These are phyloP conservation scores for Alosa alosa DNA, from an alignment of 2,113 vertebrate genomes.

Conservation along the genomic window DNA sequence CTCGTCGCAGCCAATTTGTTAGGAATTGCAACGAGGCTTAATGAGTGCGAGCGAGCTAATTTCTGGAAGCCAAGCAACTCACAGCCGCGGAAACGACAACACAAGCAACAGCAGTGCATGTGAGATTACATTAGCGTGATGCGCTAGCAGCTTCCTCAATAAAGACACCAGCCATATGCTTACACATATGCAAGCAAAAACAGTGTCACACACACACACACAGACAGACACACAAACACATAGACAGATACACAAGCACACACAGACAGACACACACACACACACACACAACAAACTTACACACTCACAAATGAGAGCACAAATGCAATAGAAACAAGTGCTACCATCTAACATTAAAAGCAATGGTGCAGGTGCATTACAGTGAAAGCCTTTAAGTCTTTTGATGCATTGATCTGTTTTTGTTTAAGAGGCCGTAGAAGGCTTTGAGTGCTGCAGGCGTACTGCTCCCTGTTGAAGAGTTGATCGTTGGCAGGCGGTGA, in stretches of 20 bases:
- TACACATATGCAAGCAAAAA: constrained; percentile 5
- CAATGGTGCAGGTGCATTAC: background rate
- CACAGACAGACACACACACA: constrained; percentile 11
- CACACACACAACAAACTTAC: background rate
- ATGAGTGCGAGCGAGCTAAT: background rate
- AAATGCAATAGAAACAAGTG: background rate
- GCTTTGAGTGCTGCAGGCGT: background rate
- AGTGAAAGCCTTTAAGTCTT: constrained; percentile 7
- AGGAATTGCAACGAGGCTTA: constrained; percentile 2
- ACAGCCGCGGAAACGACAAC: constrained; percentile 4
- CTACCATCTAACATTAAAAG: background rate
- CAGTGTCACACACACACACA: background rate
- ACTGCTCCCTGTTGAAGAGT: background rate
- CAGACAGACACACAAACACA: background rate
- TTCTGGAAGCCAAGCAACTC: background rate
- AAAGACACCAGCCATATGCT: constrained; percentile 20
- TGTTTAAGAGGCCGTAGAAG: constrained; percentile 1
- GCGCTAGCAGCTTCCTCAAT: background rate
- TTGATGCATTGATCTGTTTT: constrained; percentile 22
- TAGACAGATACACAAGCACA: background rate
- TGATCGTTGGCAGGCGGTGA: background rate
- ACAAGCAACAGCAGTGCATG: background rate
- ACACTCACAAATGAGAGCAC: background rate
- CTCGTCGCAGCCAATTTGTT: constrained; percentile 16
- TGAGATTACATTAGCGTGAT: constrained; percentile 20